Evolutionary conservation across 2,888 invertebrate genomes (phyloP).

Genomic region (Drosophila nigritarsus): DNA sequence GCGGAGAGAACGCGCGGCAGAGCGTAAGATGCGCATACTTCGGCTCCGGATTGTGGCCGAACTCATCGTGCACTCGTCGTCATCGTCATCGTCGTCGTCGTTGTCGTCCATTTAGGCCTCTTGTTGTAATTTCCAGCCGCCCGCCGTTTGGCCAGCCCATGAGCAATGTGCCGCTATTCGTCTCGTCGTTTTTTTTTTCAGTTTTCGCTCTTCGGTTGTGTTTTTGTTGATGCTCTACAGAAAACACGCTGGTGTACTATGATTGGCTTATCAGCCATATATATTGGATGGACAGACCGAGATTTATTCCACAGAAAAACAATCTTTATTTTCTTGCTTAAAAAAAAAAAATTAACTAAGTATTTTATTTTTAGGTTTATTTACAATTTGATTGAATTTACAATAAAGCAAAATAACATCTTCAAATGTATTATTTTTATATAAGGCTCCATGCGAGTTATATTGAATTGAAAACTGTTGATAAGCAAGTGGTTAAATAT

Average conservation of each 20-base stretch:
- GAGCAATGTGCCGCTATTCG: slow-evolving; percentile 70
- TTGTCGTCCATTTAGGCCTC: slow-evolving; percentile 73
- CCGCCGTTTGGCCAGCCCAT: slow-evolving; percentile 60
- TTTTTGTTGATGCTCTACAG: slow-evolving; percentile 52
- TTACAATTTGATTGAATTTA: neutral
- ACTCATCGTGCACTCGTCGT: slow-evolving; percentile 44
- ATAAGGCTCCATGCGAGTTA: neutral
- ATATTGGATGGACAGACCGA: slow-evolving; percentile 29
- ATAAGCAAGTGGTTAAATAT: slow-evolving; percentile 5
- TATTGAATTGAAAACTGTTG: neutral
- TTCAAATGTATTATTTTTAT: neutral
- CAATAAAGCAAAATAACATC: neutral
- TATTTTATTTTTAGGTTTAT: neutral
- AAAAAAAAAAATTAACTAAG: neutral
- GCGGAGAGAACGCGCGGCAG: slow-evolving; percentile 47
- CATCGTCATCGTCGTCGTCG: slow-evolving; percentile 32
- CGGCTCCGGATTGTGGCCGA: slow-evolving; percentile 49
- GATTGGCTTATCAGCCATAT: slow-evolving; percentile 31
- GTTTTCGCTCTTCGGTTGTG: slow-evolving; percentile 55
- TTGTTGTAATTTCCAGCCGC: slow-evolving; percentile 72
- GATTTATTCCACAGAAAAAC: neutral
- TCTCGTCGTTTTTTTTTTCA: slow-evolving; percentile 44
- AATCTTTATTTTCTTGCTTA: neutral
- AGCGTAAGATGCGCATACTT: slow-evolving; percentile 70
- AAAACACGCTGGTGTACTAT: slow-evolving; percentile 14